Base-by-base conservation (phyloP, 2,888 invertebrate species). In the Drosophila austrosaltans region DNA sequence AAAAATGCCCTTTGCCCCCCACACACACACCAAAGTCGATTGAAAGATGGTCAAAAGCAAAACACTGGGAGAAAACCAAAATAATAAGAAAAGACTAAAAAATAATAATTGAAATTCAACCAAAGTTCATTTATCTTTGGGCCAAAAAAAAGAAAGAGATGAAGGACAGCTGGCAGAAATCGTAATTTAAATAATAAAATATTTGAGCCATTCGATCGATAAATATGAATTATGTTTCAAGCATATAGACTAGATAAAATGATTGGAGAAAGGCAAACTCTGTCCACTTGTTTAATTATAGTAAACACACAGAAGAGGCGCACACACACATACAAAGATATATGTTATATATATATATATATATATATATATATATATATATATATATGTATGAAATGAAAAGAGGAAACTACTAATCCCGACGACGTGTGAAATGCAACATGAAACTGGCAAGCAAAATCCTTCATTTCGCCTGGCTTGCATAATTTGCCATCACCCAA, bases 101-200 rank as follows among this genome's bases (percentile, higher is more conserved):
- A 56, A 53, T 58, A 63, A 48, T 56, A 68, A 63, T 68, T 68
- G 53, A 58, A 67, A 58, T 42, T 42, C 32, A 60, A 39, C 39
- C 57, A 36, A 69, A 79, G 63, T 56, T 76, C 69, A 79, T 78
- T 75, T 75, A 72, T 75, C 75, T 71, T 63, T 7, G 59, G 53
- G 25, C 6, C 53, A 48, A 60, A 59, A 53, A 25, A 36, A 48
- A 7, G 48, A 25, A 12, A 48, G 48, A 12, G 4, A 22, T 16
- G 44, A 44, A 6, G 7, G 40, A 53, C 69, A 76, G 68, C 77
- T 69, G 81, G 40, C 56, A 63, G 69, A 16, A 10, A 57, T 67
- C 42, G 63, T 66, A 63, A 83, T 83, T 78, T 78, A 63, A 81
- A 77, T 80, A 75, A 70, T 70, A 67, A 65, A 86, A 78, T 81